Base-by-base conservation (phyloP, 2,113 vertebrate genomes). In the Pandion haliaetus region DNA sequence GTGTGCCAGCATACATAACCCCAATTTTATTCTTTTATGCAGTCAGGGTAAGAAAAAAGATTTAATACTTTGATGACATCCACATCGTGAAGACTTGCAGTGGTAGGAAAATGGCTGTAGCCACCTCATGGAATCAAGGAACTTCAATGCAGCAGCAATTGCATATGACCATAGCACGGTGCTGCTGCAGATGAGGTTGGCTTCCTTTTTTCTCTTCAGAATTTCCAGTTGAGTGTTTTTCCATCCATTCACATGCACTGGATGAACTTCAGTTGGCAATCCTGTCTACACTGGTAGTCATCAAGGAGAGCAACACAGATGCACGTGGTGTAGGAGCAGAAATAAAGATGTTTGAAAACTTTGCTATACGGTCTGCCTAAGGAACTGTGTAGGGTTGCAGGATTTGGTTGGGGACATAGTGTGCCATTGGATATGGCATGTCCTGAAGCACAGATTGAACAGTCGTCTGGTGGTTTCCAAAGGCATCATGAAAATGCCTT, bases 101-200 rank as follows among this genome's bases (percentile, higher is more conserved):
- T 24, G 21, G 21, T 7, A 66, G 62, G 85, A 47, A 91, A 93
- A 82, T 3, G 6, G 24, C 71, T 62, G 55, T n/a, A 83, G 67
- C 14, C 49, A 49, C 40, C n/a, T 86, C 34, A 49, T 7, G 38
- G 58, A 67, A 42, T 77, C 17, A 42, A 58, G 32, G 32, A 74
- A 21, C 42, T 80, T 36, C 18, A 67, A 0, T 26, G 36, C 59
- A 62, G 31, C 52, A 85, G 78, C 31, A 42, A 5, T 21, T 50
- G 58, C 28, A 8, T 4, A 0, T 42, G 90, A 2, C 12, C 14
- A 9, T 25, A 14, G 73, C 8, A 1, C 0, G 12, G 57, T 38
- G 44, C 20, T 84, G 49, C 84, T 89, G 69, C 57, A 76, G 65
- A 38, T n/a, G 29, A 67, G 17, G 14, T 34, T 15, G 6, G 17